These are phyloP conservation scores for Zaprionus ornatus DNA, from an alignment of 1,140 invertebrate species.

Conservation along the genomic window DNA sequence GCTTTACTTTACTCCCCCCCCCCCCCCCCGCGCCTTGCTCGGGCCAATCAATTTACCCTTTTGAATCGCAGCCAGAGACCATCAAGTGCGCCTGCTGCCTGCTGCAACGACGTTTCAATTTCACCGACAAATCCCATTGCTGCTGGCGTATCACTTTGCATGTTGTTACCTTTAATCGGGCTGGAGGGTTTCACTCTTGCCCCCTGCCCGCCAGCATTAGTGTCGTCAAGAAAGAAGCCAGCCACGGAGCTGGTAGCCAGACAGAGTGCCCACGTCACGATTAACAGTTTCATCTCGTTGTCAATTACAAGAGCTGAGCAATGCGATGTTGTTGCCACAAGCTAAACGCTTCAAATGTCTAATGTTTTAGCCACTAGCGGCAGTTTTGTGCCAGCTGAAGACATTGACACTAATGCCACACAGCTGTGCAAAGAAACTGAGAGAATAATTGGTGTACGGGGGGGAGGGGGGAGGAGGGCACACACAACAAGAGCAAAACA, in stretches of 20 bases:
- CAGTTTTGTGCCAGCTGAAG: conserved; percentile 47
- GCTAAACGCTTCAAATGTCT: conserved; percentile 36
- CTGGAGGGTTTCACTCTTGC: not conserved
- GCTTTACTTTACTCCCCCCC: not conserved
- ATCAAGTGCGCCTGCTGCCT: conserved; percentile 48
- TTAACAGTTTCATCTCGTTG: conserved; percentile 50
- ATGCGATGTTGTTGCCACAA: conserved; percentile 26
- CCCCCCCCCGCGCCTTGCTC: not conserved
- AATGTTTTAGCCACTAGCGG: conserved; percentile 13
- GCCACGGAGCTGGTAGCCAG: conserved; percentile 17
- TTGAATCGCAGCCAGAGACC: conserved; percentile 54
- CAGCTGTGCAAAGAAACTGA: conserved; percentile 51
- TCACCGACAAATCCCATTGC: conserved; percentile 32
- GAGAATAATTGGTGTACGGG: not conserved
- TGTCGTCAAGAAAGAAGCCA: conserved; percentile 35
- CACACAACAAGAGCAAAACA: not conserved
- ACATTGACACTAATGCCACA: conserved; percentile 51
- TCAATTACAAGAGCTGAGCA: conserved; percentile 1
- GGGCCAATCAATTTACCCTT: conserved; percentile 48
- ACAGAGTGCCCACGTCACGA: conserved; percentile 34
- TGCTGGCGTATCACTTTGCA: conserved; percentile 21
- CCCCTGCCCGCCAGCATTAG: conserved; percentile 15
- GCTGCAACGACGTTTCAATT: conserved; percentile 50
- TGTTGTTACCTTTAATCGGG: not conserved
- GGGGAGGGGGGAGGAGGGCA: not conserved